Base-by-base conservation (phyloP, 2,888 invertebrate species). In the Hydriomena furcata region DNA sequence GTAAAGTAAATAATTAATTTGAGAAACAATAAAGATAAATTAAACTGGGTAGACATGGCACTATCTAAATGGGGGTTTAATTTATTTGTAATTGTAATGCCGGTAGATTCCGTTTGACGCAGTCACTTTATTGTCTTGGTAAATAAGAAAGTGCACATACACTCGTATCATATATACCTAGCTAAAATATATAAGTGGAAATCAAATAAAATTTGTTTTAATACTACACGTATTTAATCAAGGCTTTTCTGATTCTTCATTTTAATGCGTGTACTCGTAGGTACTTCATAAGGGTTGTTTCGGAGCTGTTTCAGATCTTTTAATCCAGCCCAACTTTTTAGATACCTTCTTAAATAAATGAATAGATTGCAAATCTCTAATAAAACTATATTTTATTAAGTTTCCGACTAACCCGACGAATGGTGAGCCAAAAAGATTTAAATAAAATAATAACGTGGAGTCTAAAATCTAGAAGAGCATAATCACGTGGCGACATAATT, bases 1-100 rank as follows among this genome's bases (percentile, higher is more conserved):
- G 36, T 53, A 65, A 49, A 47, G 52, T 45, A 50, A 48, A 49
- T 47, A 52, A 55, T 49, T 47, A 41, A 55, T 53, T 52, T 36
- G 24, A 50, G 34, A 45, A 44, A 43, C 51, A 52, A 55, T 44
- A 49, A 50, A 50, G 44, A 40, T 52, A 42, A 51, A 53, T 41
- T 10, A 27, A 23, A 44, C 25, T 36, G 23, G 12, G 27, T 47
- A 27, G 47, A 48, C 44, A n/a, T n/a, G n/a, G n/a, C n/a, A 31
- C 32, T 55, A 60, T 55, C 51, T 55, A 13, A 49, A 58, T 44
- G 41, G 43, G 17, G 37, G 45, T 49, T 44, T 54, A 51, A 58
- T 50, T 35, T 52, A 50, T 58, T 55, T 55, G 37, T 49, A 50
- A 41, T 50, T 40, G 28, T 43, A 47, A 50, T 46, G 23, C 42